Evolutionary conservation across 1,140 invertebrate genomes (phyloP), one percentile per base, ranked within the genome.

Genomic region (Trigoniulus corallinus): DNA sequence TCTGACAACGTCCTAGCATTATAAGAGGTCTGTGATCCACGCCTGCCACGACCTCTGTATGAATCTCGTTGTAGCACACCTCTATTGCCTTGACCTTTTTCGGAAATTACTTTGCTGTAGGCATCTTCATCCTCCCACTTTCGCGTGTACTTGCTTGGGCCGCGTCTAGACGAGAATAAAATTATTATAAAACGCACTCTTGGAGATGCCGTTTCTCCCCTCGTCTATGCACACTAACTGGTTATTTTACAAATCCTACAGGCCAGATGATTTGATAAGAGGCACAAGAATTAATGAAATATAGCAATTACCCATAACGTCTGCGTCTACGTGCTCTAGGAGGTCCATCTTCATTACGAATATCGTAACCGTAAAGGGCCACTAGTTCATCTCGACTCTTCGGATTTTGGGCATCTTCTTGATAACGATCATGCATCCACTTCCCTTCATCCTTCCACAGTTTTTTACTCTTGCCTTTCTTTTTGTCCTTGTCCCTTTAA

Each of bases 111-210:
- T 59, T 67, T 75, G 52, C 61, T 69, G 64, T 91, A 93, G 0
- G 87, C 87, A 61, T 85, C 81, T 63, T 87, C 84, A 62, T 91
- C 87, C 64, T 89, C 84, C 86, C 87, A 93, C 55, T 86, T 88
- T 13, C 87, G 72, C 0, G 82, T 87, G 62, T 93, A 92, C 63
- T 89, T 89, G 60, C 81, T 88, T 0, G 87, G 88, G 3, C 87
- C 87, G 50, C 87, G 82, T 0, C 82, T 86, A 55, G 42, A 58
- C 57, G 52, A 52, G 49, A 59, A 48, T n/a, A n/a, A n/a, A 22
- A 37, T 22, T 25, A 52, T 12, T 54, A 7, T n/a, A n/a, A n/a
- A n/a, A n/a, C n/a, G n/a, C n/a, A n/a, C n/a, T n/a, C n/a, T n/a
- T n/a, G n/a, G 23, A 21, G 20, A 26, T 20, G 34, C 4, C 2